Base-by-base conservation (phyloP, 2,797 vertebrate genomes). In the Adrianichthys oophorus region DNA sequence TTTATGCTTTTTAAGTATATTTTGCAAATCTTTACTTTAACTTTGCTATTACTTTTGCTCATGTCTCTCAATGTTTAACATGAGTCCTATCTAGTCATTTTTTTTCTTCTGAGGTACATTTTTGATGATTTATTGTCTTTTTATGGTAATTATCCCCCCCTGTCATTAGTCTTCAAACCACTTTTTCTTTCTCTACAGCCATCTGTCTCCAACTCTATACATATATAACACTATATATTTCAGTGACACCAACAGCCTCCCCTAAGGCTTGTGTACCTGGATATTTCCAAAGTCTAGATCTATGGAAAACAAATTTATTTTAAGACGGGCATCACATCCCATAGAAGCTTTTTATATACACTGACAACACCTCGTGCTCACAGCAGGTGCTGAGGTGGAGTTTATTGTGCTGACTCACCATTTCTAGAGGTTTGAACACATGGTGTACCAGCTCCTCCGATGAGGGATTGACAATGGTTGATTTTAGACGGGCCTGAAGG, bases 391-490 rank as follows among this genome's bases (percentile, higher is more conserved):
- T 23, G 55, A 46, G 12, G 7, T 40, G 21, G 45, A 64, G 41
- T 55, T 49, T 21, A 10, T 1, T 19, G 51, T 3, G 21, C 40
- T 56, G 24, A 69, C 92, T 94, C 82, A 96, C 95, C 90, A 93
- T 93, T 37, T 95, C 92, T 52, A 96, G 84, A 23, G 95, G 94
- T 59, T 89, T 93, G 67, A 95, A 95, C 8, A 96, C 74, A 24
- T 95, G 90, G 60, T 96, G 94, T 29, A 95, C 67, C 0, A 97
- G 91, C 62, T 97, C 95, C 15, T 90, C 83, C 0, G 95, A 93
- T 15, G 91, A 92, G 2, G 95, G 95, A 56, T 89, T 91, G 53
- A 90, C 49, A 50, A 97, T 96, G 71, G 90, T 84, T 12, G 86
- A 73, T 48, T 92, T 94, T 68, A 97, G 82, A 52, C 87, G 89